Percentiles rank a stretch among this genome's conserved stretches.
phyloP scores from a whole-genome alignment of 2,797 vertebrate genomes.

The Loriculus beryllinus region DNA sequence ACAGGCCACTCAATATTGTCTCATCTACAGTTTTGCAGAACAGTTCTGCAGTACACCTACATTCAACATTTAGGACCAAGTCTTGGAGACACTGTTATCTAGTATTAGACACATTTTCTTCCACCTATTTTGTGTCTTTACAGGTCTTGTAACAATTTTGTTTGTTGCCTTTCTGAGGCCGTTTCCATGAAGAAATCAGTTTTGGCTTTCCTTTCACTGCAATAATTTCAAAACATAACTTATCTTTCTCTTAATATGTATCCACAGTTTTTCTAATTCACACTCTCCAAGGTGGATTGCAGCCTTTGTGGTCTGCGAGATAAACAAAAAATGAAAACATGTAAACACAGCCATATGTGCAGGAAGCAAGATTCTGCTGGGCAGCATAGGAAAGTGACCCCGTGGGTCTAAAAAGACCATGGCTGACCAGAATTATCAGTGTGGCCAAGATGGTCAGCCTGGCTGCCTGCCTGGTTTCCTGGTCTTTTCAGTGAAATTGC shows the following conservation, averaged over 20 bases:
- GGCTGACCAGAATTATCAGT: background rate
- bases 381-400: background rate
- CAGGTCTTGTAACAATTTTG: background rate
- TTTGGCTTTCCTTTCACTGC: background rate
- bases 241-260: background rate
- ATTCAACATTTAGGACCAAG: background rate
- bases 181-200: background rate
- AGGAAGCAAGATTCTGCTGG: background rate
- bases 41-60: background rate
- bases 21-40: background rate
- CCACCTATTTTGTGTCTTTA: background rate
- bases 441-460: background rate
- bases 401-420: background rate
- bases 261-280: background rate
- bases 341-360: background rate
- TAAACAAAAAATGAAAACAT: background rate
- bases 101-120: background rate
- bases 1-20: background rate
- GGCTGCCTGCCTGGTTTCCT: background rate
- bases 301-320: background rate
- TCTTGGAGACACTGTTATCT: background rate
- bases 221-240: background rate
- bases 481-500: background rate
- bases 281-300: background rate
- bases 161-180: background rate